A percentile compares a stretch with the other conserved stretches of the same genome.
Conservation (phyloP, 2,888 invertebrate genomes). For the Caenorhabditis sp. region DNA sequence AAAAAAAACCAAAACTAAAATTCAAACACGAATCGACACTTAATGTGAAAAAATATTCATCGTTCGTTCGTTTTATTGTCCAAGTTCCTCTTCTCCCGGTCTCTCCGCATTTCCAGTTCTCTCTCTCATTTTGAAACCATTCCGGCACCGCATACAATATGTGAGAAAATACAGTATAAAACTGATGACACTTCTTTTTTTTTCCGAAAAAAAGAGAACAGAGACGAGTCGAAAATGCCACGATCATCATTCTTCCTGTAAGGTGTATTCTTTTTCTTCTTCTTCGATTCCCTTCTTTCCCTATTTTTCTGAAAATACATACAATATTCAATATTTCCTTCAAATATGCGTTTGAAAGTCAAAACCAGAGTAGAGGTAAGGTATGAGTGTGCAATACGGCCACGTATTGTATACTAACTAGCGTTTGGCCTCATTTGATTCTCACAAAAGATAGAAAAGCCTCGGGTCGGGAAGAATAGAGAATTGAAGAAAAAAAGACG, state of each 20-base stretch:
- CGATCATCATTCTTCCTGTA: conserved; percentile 31
- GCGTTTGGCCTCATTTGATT: conserved; percentile 49
- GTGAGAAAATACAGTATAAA: conserved; percentile 66
- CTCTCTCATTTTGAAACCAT: conserved; percentile 52
- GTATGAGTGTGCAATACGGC: conserved; percentile 9
- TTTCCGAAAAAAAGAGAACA: conserved; percentile 47
- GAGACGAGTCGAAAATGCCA: too few relatives aligned
- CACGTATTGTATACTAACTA: conserved; percentile 43
- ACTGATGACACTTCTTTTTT: conserved; percentile 64
- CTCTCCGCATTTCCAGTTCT: conserved; percentile 16
- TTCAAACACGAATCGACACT: conserved; percentile 23
- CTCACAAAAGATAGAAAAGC: conserved; percentile 36
- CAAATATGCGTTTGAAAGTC: conserved; percentile 51
- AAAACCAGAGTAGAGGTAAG: conserved; percentile 63
- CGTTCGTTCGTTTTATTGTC: conserved; percentile 56
- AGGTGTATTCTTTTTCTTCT: conserved; percentile 13
- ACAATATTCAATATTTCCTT: neutral
- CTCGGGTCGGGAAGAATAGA: neutral
- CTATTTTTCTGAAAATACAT: neutral
- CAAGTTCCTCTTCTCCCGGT: conserved; percentile 18
- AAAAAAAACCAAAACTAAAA: neutral
- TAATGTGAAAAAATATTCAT: conserved; percentile 48
- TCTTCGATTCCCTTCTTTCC: neutral
- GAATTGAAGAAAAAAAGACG: neutral
- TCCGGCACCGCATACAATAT: conserved; percentile 54